Evolutionary conservation across 2,797 vertebrate species (phyloP), one percentile per base, ranked within the genome.

Genomic region (Enteromius viviparus): DNA sequence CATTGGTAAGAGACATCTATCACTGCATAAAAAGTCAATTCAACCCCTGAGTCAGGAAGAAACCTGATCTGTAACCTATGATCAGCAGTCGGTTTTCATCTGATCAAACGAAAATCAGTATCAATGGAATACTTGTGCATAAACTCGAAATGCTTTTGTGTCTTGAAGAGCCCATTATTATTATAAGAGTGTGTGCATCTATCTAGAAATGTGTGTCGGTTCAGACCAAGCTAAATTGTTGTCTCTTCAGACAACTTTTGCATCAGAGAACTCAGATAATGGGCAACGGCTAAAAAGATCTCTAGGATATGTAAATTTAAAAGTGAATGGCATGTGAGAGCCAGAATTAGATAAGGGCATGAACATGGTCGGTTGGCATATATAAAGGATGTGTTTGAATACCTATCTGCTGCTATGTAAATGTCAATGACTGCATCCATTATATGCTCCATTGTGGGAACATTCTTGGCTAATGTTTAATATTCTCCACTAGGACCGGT

Each of bases 371-470:
- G 70, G 47, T 53, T 49, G 47, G 29, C 23, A 60, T 60, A 42
- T 26, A 45, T 64, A 32, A 64, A 32, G 60, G 15, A 19, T 32
- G 34, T 37, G 32, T 79, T 71, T 70, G 65, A 70, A 70, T 80
- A 79, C 65, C 15, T 51, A 69, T 79, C 77, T 42, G 65, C 21
- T 80, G 49, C 23, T 64, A 74, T 49, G 80, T 51, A 66, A 82
- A 82, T 51, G 15, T 69, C 29, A 74, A 9, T n/a, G 34, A 80
- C 55, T 42, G 55, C 47, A 23, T 62, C 37, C 37, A 11, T 60
- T 49, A 32, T 65, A 47, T 60, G 53, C 26, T 62, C 17, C 37
- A 29, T 21, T 64, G 62, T 34, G 45, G 77, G 32, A 65, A 29
- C 42, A 53, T 29, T 9, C 23, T 47, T 37, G 49, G 21, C 15